phyloP scores from a whole-genome alignment of 2,888 invertebrate species.

The Anarsia innoxiella region DNA sequence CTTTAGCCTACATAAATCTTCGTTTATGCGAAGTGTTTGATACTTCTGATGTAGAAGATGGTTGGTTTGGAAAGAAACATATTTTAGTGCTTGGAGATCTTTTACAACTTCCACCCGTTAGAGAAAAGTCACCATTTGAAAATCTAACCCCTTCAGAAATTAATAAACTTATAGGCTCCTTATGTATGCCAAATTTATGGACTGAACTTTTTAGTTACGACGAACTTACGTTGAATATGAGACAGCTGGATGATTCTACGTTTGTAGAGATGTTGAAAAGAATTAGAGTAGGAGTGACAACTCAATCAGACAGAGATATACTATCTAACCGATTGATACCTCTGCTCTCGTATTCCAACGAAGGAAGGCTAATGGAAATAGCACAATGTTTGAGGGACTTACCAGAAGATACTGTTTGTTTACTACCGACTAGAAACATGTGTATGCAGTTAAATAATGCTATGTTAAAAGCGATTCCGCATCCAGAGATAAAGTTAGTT shows the following conservation, averaged over 20 bases:
- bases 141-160: constrained; percentile 21
- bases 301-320: constrained; percentile 19
- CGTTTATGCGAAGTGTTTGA: constrained; percentile 27
- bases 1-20: constrained; percentile 19
- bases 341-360: constrained; percentile 15
- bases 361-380: constrained; percentile 20
- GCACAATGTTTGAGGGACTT: constrained; percentile 19
- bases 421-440: constrained; percentile 27
- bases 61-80: constrained; percentile 31
- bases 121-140: constrained; percentile 25
- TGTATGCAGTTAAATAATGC: constrained; percentile 28
- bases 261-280: constrained; percentile 31
- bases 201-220: constrained; percentile 22
- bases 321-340: constrained; percentile 18
- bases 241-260: constrained; percentile 17
- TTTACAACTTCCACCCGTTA: constrained; percentile 31
- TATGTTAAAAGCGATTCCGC: constrained; percentile 21
- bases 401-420: constrained; percentile 25
- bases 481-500: constrained; percentile 11
- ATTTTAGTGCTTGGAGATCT: constrained; percentile 32
- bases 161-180: constrained; percentile 22
- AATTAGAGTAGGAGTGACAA: constrained; percentile 21
- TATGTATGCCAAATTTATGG: constrained; percentile 25
- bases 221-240: constrained; percentile 18
- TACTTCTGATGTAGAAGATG: constrained; percentile 24